A percentile compares a stretch with the other conserved stretches of the same genome.
These are phyloP conservation scores for Oscheius sp. DNA, from an alignment of 2,888 invertebrate genomes.

Conservation along the genomic window DNA sequence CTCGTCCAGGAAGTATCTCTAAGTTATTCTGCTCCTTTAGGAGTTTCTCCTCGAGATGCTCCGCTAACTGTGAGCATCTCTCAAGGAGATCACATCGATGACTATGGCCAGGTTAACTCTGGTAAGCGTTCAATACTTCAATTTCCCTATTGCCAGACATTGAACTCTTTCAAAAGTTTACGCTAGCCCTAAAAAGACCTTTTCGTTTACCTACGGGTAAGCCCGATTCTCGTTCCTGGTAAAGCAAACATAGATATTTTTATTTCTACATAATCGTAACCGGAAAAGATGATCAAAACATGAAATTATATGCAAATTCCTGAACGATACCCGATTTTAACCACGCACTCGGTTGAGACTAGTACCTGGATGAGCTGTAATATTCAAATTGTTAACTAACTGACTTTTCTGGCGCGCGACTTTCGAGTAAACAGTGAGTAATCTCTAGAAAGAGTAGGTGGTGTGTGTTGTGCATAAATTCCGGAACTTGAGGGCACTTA, in stretches of 20 bases:
- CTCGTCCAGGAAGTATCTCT: conserved; percentile 46
- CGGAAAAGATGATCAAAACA: background rate
- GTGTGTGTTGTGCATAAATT: conserved; percentile 24
- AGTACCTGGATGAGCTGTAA: background rate
- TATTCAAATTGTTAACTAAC: background rate
- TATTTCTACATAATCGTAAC: background rate
- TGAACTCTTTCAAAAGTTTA: background rate
- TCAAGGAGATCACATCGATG: conserved; percentile 24
- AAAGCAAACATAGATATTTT: background rate
- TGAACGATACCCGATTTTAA: too few species aligned
- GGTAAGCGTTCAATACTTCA: background rate
- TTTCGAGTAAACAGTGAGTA: conserved; percentile 27
- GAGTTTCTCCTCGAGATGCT: conserved; percentile 28
- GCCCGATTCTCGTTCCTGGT: conserved; percentile 9
- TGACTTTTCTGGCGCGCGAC: conserved; percentile 2
- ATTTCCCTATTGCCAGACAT: background rate
- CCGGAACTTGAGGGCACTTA: conserved; percentile 24
- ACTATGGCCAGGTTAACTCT: conserved; percentile 26
- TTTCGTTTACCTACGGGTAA: conserved; percentile 10
- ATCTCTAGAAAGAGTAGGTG: conserved; percentile 29
- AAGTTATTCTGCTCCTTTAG: conserved; percentile 41
- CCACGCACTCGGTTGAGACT: background rate
- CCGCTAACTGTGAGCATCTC: conserved; percentile 28
- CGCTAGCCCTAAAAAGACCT: background rate
- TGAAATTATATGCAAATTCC: too few species aligned